Percentiles rank a stretch among this genome's conserved stretches.
These are phyloP conservation scores for Macrochelys suwanniensis DNA, from an alignment of 2,797 vertebrate species.

Conservation along the genomic window DNA sequence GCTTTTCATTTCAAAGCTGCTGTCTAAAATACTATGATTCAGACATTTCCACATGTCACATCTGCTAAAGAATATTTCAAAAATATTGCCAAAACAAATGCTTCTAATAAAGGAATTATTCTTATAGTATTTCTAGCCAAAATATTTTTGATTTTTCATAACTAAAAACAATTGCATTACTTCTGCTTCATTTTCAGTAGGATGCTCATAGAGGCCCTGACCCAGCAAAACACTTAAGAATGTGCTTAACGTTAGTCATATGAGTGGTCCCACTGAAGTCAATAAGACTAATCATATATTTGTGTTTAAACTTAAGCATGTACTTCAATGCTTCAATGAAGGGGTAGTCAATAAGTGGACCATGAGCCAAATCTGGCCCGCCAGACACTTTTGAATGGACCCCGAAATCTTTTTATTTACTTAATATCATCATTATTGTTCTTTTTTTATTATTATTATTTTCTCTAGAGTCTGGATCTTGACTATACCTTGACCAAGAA, in stretches of 20 bases:
- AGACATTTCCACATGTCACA: background rate
- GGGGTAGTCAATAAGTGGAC: no score
- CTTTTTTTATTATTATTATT: no score
- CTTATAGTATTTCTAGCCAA: background rate
- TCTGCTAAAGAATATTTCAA: background rate
- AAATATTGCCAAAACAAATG: background rate
- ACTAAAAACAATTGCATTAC: background rate
- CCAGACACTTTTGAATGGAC: no score
- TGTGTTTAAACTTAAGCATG: background rate
- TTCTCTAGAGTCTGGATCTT: no score
- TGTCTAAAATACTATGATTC: background rate
- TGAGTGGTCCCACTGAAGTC: background rate
- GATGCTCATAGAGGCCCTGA: background rate
- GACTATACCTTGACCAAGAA: no score
- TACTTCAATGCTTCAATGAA: background rate
- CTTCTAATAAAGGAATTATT: background rate
- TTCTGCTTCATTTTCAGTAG: background rate
- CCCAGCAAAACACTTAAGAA: background rate
- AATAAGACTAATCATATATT: background rate
- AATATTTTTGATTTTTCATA: background rate
- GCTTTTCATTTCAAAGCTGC: background rate
- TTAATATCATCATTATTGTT: no score
- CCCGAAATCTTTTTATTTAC: no score
- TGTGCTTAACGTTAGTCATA: conserved; percentile 8
- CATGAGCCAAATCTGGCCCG: no score